Base-by-base conservation (phyloP, 2,113 vertebrate species). In the Oophaga pumilio region DNA sequence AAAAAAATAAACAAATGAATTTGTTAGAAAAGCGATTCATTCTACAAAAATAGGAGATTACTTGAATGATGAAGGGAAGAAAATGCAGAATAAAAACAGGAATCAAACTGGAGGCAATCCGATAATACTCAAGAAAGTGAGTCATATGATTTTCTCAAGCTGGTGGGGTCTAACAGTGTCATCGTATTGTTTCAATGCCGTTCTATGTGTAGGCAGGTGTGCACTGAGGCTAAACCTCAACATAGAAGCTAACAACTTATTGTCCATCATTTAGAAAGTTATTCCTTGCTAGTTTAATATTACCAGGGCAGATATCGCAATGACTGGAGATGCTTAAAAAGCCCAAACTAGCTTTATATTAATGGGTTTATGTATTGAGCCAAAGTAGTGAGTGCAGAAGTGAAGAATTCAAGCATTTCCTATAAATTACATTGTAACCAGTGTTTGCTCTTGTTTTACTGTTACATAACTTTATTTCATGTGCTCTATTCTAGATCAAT, bases 1-100 rank as follows among this genome's bases (percentile, higher is more conserved):
- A 60, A 84, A 74, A 66, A 59, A 53, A 43, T 43, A 43, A 43
- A 43, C 5, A 43, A 10, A 20, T 64, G 80, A 88, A 84, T 69
- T 1, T 4, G 56, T 76, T 14, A 56, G 26, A 6, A 76, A 66
- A 33, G n/a, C 9, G 11, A 59, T 56, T 66, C 66, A 10, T 9
- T 66, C 26, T 53, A 68, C 11, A 50, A 50, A n/a, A 50, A 14
- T 11, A 24, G 43, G 15, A 22, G 26, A 53, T 10, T 24, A 64
- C 1, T 17, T 60, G 43, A 53, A 24, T 26, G 74, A n/a, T 69
- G 49, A 43, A 53, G 43, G n/a, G 20, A 13, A 26, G 68, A 7
- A 52, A 77, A 43, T 68, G 57, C 68, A 56, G 13, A 15, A 33
- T 15, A 60, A 77, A 49, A n/a, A 56, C 8, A 53, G 66, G 26